Base-by-base conservation (phyloP, 2,797 vertebrate species). In the Pristis pectinata region DNA sequence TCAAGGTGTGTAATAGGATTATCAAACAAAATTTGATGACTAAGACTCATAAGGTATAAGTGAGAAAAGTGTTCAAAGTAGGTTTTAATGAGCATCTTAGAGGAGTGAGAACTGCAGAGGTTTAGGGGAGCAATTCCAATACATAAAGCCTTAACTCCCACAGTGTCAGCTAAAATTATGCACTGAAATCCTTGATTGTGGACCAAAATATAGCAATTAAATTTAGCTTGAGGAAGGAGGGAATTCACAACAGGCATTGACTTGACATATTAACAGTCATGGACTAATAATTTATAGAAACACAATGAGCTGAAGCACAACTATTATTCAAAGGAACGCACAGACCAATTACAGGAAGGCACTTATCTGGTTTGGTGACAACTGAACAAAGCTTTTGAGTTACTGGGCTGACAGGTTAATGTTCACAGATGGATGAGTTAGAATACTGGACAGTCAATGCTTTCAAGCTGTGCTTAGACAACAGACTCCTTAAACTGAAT, bases 401-500 rank as follows among this genome's bases (percentile, higher is more conserved):
- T 49, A 94, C 70, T 94, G 27, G 49, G 92, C 67, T 94, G 59
- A 91, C 59, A 53, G 44, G 70, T 94, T 74, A 94, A 94, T 94
- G 92, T 74, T 76, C 41, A 74, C 92, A 93, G 44, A 41, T 94
- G 92, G 44, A 34, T 76, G n/a, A 91, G 70, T 70, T 24, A 72
- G 87, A 64, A 67, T 5, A 59, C 83, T 34, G 30, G 64, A 76
- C 72, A 44, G 92, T 30, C 92, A 94, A 94, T 74, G 49, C 70
- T 53, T 67, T 53, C 67, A 72, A 94, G 27, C 44, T 74, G 44
- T 53, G 67, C 44, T 53, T 53, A 74, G 67, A n/a, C 17, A 10
- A 91, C 56, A 61, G 85, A 19, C 56, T 15, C 15, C 13, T 89
- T n/a, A 61, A 89, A 61, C 19, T 64, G 59, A 64, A 61, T 64